Percentiles rank a stretch among this genome's conserved stretches.
Conservation (phyloP, 30 jellyfish, hydroid and myxozoan species). For the Aurelia aurita region DNA sequence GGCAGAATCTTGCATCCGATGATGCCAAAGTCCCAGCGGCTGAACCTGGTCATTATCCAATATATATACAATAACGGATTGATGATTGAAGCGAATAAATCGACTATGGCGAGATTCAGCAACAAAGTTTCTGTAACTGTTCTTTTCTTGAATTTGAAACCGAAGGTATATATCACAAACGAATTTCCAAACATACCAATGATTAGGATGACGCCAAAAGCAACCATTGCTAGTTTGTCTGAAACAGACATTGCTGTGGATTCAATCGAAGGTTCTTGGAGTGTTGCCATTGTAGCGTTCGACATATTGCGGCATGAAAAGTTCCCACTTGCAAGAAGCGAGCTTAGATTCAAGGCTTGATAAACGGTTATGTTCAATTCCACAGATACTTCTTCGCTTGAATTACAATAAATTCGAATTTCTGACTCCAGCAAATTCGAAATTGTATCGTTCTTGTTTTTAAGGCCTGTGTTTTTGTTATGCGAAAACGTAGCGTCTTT, state of each 20-base stretch:
- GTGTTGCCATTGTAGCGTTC: too few species aligned
- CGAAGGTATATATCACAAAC: conserved; percentile 56
- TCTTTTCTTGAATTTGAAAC: conserved; percentile 55
- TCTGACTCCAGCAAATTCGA: too few species aligned
- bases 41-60: conserved; percentile 55
- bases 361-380: too few species aligned
- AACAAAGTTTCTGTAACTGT: conserved; percentile 79
- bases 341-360: too few species aligned
- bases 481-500: too few species aligned
- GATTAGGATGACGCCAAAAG: conserved; percentile 50
- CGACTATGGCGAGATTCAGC: conserved; percentile 77
- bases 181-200: conserved; percentile 82
- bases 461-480: too few species aligned
- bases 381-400: too few species aligned
- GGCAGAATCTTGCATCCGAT: conserved; percentile 86
- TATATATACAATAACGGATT: conserved; percentile 72
- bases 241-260: conserved; percentile 12
- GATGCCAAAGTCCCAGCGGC: conserved; percentile 89
- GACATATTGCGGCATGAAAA: too few species aligned
- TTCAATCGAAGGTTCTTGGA: too few species aligned
- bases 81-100: conserved; percentile 68
- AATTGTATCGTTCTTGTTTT: too few species aligned
- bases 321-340: too few species aligned
- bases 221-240: conserved; percentile 26
- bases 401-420: too few species aligned